Conservation (phyloP, 2,888 invertebrate genomes). For the Macrostomum cliftonense region DNA sequence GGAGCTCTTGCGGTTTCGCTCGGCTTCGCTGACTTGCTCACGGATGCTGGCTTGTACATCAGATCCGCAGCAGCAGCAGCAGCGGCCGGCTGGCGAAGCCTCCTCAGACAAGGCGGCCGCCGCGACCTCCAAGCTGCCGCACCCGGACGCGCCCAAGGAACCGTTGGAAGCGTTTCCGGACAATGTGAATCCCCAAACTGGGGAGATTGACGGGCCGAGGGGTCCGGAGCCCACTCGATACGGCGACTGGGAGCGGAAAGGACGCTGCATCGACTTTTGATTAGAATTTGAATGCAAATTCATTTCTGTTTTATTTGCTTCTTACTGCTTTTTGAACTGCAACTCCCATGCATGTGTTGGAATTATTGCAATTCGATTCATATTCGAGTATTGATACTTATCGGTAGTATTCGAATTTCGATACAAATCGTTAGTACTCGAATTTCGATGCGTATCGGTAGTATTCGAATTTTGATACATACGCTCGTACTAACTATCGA, state of each 20-base stretch:
- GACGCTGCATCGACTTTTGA: conserved; percentile 79
- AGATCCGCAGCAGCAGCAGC: no score
- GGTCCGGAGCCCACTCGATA: conserved; percentile 96
- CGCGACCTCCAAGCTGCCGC: conserved; percentile 39
- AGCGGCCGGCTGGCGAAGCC: background rate
- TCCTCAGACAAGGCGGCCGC: no score
- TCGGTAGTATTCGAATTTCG: no score
- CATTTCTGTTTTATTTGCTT: background rate
- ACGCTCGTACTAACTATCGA: no score
- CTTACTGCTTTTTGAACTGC: background rate
- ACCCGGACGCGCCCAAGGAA: conserved; percentile 60
- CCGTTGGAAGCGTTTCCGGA: conserved; percentile 63
- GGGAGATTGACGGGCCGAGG: conserved; percentile 77
- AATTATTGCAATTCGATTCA: no score
- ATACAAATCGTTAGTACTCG: no score
- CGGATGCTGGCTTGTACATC: background rate
- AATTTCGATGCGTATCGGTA: no score
- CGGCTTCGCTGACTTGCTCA: background rate
- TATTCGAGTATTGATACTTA: no score
- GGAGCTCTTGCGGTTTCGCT: no score
- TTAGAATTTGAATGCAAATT: background rate
- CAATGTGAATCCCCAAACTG: conserved; percentile 70
- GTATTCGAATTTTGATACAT: no score
- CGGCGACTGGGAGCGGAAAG: conserved; percentile 98
- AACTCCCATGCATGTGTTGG: no score